Base-by-base conservation (phyloP, 2,113 vertebrate species). In the Pelodiscus sinensis region DNA sequence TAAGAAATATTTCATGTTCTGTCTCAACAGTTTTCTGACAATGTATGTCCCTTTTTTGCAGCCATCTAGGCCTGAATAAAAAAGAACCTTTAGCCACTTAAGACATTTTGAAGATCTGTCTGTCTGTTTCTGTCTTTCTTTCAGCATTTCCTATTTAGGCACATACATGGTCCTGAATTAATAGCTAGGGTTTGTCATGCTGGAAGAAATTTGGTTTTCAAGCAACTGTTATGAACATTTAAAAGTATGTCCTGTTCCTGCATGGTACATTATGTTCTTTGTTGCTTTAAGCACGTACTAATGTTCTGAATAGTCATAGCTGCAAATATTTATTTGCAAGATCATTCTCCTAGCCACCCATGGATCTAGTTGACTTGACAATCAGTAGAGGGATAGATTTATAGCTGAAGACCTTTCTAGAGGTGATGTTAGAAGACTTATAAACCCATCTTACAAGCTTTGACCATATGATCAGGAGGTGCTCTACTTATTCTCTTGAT, bases 151-250 rank as follows among this genome's bases (percentile, higher is more conserved):
- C 24, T 93, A 93, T 95, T 94, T 95, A 71, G 84, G 80, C 95
- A 90, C 60, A 2, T 96, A 93, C 80, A n/a, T 94, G 52, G 89
- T 97, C 92, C 90, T 88, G 90, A 93, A 88, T 87, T 92, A 97
- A 86, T 71, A 95, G 92, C 94, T 95, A 89, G 96, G 87, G 96
- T 97, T 97, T 93, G 93, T 95, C 90, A 93, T 89, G 89, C 95
- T 95, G 96, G 92, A 97, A 96, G 94, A 98, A 97, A 97, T 96
- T 95, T 96, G 94, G 75, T 92, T 97, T 97, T 92, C 93, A 97
- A 97, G 93, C 95, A 95, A 96, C 78, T 92, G 92, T 95, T 97
- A 92, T 3, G 0, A 97, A 95, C 85, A 24, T 97, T 97, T 97
- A 93, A 96, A 96, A 96, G 79, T 88, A 95, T 3, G 4, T 96